Conservation (phyloP, 2,797 vertebrate species). For the Scomberomorus guttatus region DNA sequence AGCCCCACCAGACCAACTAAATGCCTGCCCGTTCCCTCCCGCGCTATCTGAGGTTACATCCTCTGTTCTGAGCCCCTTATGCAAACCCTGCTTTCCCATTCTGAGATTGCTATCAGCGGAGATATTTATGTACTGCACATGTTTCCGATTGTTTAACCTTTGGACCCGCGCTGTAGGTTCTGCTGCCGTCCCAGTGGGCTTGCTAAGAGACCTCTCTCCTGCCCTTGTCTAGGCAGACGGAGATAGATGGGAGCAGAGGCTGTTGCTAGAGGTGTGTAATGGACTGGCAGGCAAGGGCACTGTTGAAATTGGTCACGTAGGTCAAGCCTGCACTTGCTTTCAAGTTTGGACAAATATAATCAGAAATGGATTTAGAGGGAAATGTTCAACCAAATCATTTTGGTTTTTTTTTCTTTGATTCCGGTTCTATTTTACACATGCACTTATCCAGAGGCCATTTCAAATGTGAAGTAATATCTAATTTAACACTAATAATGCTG, state of each 20-base stretch:
- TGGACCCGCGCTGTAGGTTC: conserved; percentile 77
- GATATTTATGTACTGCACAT: conserved; percentile 83
- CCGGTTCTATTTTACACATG: not conserved
- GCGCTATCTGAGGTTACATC: conserved; percentile 75
- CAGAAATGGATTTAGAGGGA: conserved; percentile 26
- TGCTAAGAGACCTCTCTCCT: conserved; percentile 57
- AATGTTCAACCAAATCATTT: conserved; percentile 13
- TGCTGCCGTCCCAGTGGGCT: conserved; percentile 61
- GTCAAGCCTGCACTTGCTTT: conserved; percentile 48
- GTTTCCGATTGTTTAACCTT: conserved; percentile 85
- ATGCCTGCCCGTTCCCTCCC: conserved; percentile 54
- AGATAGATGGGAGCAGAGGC: conserved; percentile 60
- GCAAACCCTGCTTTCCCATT: conserved; percentile 66
- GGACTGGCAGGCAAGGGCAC: conserved; percentile 64
- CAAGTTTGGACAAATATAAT: conserved; percentile 47
- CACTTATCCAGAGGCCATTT: not conserved
- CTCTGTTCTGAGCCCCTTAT: conserved; percentile 65
- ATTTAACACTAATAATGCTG: not conserved
- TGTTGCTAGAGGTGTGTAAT: conserved; percentile 69
- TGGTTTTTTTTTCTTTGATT: conserved; percentile 12
- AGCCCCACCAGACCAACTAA: conserved; percentile 64
- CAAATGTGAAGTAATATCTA: not conserved
- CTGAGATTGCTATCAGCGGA: conserved; percentile 73
- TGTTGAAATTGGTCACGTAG: conserved; percentile 59
- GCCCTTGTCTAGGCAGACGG: conserved; percentile 62